A percentile compares a stretch with the other conserved stretches of the same genome.
These are phyloP conservation scores for Noctua pronuba DNA, from an alignment of 2,888 invertebrate species.

Conservation along the genomic window DNA sequence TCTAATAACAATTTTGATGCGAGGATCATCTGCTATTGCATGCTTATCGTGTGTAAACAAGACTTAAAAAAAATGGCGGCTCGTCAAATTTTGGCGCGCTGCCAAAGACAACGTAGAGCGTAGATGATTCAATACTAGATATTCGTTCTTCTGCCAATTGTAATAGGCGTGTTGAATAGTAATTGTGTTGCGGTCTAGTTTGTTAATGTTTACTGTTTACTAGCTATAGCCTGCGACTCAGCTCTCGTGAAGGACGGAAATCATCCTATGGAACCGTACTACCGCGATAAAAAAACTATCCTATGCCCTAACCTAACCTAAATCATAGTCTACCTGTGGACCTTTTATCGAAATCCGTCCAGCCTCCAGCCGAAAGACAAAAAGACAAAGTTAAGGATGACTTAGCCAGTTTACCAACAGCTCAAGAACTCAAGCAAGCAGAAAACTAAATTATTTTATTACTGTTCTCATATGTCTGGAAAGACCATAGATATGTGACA, in stretches of 20 bases:
- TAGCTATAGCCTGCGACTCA: not conserved
- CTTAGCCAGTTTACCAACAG: not conserved
- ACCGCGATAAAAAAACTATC: not conserved
- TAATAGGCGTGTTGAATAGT: conserved; percentile 53
- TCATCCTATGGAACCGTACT: not conserved
- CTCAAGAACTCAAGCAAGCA: not conserved
- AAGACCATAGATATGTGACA: not conserved
- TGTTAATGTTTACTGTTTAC: not conserved
- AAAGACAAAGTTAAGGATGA: not conserved
- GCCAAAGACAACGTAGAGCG: conserved; percentile 58
- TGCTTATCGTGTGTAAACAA: conserved; percentile 64
- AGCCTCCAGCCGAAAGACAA: not conserved
- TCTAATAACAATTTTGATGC: conserved; percentile 40
- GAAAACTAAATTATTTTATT: not conserved
- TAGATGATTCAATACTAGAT: conserved; percentile 54
- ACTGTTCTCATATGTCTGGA: not conserved
- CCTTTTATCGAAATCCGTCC: not conserved
- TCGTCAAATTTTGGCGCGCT: conserved; percentile 54
- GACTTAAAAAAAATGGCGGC: conserved; percentile 56
- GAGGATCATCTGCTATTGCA: conserved; percentile 57
- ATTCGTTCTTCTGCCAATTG: conserved; percentile 59
- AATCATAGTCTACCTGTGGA: not conserved
- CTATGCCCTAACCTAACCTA: not conserved
- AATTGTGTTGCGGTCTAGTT: conserved; percentile 26
- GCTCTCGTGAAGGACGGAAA: not conserved